Conservation (phyloP, 2,113 vertebrate species). For the Dissostichus mawsoni region DNA sequence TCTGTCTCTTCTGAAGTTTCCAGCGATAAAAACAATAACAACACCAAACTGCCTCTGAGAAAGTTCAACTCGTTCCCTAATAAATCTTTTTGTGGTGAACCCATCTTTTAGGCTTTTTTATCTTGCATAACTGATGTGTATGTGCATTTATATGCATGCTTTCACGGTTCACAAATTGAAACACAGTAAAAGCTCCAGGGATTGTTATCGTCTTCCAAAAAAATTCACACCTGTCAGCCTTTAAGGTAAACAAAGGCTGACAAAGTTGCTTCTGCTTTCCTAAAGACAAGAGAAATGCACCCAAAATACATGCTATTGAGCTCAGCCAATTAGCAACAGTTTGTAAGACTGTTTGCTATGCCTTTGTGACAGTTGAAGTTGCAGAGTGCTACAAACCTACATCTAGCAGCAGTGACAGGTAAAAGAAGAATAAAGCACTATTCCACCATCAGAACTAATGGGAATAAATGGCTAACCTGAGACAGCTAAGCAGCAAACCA, state of each 20-base stretch:
- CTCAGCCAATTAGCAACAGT: constrained; percentile 55
- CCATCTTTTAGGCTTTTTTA: not conserved
- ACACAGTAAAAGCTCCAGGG: constrained; percentile 2
- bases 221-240: constrained; percentile 16
- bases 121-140: constrained; percentile 20
- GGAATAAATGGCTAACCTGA: constrained; percentile 79
- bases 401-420: constrained; percentile 74
- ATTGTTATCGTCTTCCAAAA: constrained; percentile 23
- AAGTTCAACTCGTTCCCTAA: constrained; percentile 24
- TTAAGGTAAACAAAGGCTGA: constrained; percentile 39
- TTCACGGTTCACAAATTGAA: constrained; percentile 25
- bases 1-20: constrained; percentile 38
- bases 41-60: constrained; percentile 41
- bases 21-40: constrained; percentile 48
- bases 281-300: constrained; percentile 46
- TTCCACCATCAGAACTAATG: constrained; percentile 72
- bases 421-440: constrained; percentile 66
- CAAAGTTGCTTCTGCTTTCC: constrained; percentile 34
- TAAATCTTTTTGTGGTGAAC: constrained; percentile 50
- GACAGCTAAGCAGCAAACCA: constrained; percentile 67
- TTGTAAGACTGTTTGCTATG: constrained; percentile 50
- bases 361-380: constrained; percentile 60
- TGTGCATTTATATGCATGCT: constrained; percentile 27
- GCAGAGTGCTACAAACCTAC: constrained; percentile 49
- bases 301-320: constrained; percentile 36